Evolutionary conservation across 2,797 vertebrate genomes (phyloP).

Genomic region (Erpetoichthys calabaricus): DNA sequence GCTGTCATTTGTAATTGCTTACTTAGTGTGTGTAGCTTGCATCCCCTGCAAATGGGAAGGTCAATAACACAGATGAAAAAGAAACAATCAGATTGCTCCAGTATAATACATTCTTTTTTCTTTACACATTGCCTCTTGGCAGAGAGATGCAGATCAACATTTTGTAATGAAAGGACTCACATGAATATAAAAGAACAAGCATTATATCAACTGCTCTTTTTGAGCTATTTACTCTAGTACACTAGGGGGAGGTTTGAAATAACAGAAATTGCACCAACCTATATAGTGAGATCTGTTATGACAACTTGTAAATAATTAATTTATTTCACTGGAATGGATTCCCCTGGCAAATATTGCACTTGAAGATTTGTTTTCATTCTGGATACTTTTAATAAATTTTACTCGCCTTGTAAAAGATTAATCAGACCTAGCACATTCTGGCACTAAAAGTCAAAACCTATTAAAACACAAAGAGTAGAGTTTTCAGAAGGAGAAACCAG

Average conservation of each 20-base stretch:
- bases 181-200: constrained; percentile 6
- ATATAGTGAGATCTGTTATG: neutral
- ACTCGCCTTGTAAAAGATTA: no score
- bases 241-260: constrained; percentile 1
- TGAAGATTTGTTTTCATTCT: no score
- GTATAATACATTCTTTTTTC: neutral
- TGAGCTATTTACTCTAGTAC: constrained; percentile 5
- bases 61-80: constrained; percentile 6
- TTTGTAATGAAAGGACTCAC: constrained; percentile 5
- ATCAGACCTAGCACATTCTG: no score
- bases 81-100: constrained; percentile 1
- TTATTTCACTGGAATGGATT: neutral
- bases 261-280: neutral
- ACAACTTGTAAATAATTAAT: constrained; percentile 6
- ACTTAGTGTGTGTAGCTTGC: constrained; percentile 1
- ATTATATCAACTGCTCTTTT: constrained; percentile 3
- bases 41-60: neutral
- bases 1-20: no score
- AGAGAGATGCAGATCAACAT: constrained; percentile 4
- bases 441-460: no score
- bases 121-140: constrained; percentile 1
- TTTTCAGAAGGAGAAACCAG: no score
- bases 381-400: no score
- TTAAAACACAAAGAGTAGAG: no score
- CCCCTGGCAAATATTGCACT: no score